Conservation (phyloP, 2,888 invertebrate species). For the Trichogramma evanescens region DNA sequence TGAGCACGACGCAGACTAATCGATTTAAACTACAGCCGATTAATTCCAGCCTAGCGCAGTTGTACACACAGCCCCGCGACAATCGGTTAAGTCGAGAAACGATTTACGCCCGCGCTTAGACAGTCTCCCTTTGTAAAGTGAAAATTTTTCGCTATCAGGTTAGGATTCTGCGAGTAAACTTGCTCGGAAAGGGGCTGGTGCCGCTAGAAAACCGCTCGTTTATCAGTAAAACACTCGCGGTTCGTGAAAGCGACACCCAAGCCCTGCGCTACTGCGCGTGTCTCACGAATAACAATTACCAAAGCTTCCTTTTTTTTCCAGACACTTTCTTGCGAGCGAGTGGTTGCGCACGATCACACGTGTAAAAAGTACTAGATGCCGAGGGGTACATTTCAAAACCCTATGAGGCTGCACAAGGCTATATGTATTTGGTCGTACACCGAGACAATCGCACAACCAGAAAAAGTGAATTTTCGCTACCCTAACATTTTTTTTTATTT, state of each 20-base stretch:
- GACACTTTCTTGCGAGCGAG: neutral
- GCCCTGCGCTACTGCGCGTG: conserved; percentile 30
- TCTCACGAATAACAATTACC: conserved; percentile 43
- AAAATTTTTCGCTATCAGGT: conserved; percentile 12
- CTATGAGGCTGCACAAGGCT: conserved; percentile 2
- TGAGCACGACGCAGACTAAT: conserved; percentile 6
- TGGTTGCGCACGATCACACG: neutral
- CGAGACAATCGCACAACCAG: no score
- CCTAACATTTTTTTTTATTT: conserved; percentile 31
- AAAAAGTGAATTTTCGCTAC: neutral
- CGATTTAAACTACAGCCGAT: conserved; percentile 27
- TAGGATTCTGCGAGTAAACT: conserved; percentile 20
- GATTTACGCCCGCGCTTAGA: conserved; percentile 29
- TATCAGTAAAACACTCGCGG: conserved; percentile 43
- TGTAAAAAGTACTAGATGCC: neutral
- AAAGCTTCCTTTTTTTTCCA: conserved; percentile 10
- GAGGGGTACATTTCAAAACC: neutral
- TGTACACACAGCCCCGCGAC: conserved; percentile 25
- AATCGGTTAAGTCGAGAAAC: conserved; percentile 37
- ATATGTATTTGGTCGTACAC: conserved; percentile 2
- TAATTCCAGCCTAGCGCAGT: conserved; percentile 25
- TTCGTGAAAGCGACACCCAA: conserved; percentile 45
- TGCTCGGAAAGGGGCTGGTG: conserved; percentile 17
- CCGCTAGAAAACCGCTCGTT: conserved; percentile 43
- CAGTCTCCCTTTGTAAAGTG: conserved; percentile 23